phyloP scores from a whole-genome alignment of 2,888 invertebrate species.

The Anoncus sp. region DNA sequence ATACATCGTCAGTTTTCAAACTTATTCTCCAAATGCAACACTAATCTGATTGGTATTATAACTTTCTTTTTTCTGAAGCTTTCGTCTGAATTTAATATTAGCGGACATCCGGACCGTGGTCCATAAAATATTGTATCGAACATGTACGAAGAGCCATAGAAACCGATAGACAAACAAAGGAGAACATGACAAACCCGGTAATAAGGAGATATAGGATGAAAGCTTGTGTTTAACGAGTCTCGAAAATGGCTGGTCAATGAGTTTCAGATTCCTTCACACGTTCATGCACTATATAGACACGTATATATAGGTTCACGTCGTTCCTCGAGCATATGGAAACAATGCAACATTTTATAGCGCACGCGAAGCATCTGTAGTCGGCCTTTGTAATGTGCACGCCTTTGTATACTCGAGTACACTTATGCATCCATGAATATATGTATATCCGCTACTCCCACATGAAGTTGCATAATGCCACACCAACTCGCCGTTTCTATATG shows the following conservation, averaged over 20 bases:
- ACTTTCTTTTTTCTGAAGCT: too few species aligned
- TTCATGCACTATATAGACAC: background rate
- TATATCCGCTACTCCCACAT: background rate
- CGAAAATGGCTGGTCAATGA: constrained; percentile 40
- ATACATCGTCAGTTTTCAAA: too few species aligned
- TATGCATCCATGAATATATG: background rate
- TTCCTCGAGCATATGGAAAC: constrained; percentile 34
- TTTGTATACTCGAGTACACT: background rate
- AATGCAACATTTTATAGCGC: constrained; percentile 42
- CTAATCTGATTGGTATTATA: too few species aligned
- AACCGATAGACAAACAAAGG: constrained; percentile 1
- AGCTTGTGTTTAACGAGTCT: constrained; percentile 40
- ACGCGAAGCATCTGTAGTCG: constrained; percentile 15
- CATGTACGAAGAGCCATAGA: background rate
- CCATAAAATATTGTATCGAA: background rate
- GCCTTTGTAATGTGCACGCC: constrained; percentile 17
- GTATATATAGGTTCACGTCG: constrained; percentile 1
- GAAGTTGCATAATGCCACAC: constrained; percentile 32
- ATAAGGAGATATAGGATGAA: constrained; percentile 1
- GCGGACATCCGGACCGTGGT: background rate
- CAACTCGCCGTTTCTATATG: background rate
- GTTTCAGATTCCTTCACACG: constrained; percentile 44
- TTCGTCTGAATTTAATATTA: background rate
- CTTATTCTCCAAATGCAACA: too few species aligned
- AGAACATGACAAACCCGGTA: constrained; percentile 5